Base-by-base conservation (phyloP, 2,888 invertebrate genomes). In the Pogonocherus hispidulus region DNA sequence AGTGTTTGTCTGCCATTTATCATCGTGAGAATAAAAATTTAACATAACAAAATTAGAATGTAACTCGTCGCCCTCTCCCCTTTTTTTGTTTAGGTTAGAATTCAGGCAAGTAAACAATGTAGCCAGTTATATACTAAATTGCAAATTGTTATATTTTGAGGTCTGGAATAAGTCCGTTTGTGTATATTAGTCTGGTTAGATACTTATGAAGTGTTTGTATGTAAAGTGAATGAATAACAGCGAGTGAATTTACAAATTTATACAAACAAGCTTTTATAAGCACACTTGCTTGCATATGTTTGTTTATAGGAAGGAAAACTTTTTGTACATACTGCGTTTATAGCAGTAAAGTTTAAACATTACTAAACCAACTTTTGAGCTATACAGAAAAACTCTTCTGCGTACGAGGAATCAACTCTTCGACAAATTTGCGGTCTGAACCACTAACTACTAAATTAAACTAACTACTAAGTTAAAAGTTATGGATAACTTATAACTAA, bases 11-110 rank as follows among this genome's bases (percentile, higher is more conserved):
- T 8, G 18, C 20, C 59, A 18, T 59, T 59, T 59, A 59, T 59
- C 59, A 59, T 41, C 47, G 59, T 59, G 59, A 35, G 47, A 59
- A 47, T 59, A 47, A 59, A 57, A 59, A 16, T 20, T 32, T 46
- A 11, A 59, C 22, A 49, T n/a, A 59, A 59, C 32, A 59, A 59
- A 59, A 59, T 49, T 18, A 32, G 19, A 49, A 32, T 2, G 8
- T 18, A 19, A 46, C 44, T 56, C 44, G 44, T 57, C 41, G 56
- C 44, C 1, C 57, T 52, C 14, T 32, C 35, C 52, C 32, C 32
- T 16, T 46, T 44, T 46, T 57, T 57, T 57, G 41, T 44, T 46
- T 57, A 46, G 44, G 16, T 23, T 57, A 16, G 23, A 16, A 41
- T 57, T 22, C 16, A 46, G 6, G 18, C 44, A 20, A 9, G 46